Evolutionary conservation across 2,113 vertebrate species (phyloP), one percentile per base, ranked within the genome.

Genomic region (Cyphomyrus plagiostoma): DNA sequence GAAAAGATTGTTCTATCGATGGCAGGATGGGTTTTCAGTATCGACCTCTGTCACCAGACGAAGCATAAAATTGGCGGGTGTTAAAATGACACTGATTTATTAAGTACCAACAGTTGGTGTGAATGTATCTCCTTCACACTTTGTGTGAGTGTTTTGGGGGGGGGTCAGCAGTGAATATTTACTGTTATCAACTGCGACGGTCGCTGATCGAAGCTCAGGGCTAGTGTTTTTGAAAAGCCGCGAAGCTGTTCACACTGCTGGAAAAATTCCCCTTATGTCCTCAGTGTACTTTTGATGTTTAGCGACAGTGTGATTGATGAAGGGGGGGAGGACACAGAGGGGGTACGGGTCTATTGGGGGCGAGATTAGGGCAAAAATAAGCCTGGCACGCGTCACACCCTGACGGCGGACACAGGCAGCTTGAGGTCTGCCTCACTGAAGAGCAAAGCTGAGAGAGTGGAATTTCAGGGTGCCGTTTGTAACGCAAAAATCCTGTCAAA

Each of bases 241-340:
- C 93, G 94, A 94, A 93, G 93, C 93, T 95, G 92, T 94, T 95
- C 93, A 92, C 94, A 95, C 94, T 92, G 93, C 94, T 95, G 77
- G 91, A 92, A 95, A 70, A 96, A 95, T 93, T 56, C 92, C 93
- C 93, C 93, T 93, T 92, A 92, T 62, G 82, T 95, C 94, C 90
- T 91, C 77, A 91, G 66, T 91, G 89, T 89, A 93, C 88, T 92
- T 93, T 93, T 93, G 94, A 93, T 92, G 93, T 94, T 93, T 92
- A 93, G 94, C 94, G 88, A 93, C 93, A 2, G 21, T 82, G 88
- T 97, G 95, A 97, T 96, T 97, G 94, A 97, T 94, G 95, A 90
- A 39, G 87, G 87, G 82, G 82, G 11, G 86, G 52, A 10, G 80
- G 62, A 70, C 62, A 70, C n/a, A 26, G 62, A 30, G 10, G 58